Evolutionary conservation across 2,113 vertebrate genomes (phyloP), one percentile per base, ranked within the genome.

Genomic region (Electrona antarctica): DNA sequence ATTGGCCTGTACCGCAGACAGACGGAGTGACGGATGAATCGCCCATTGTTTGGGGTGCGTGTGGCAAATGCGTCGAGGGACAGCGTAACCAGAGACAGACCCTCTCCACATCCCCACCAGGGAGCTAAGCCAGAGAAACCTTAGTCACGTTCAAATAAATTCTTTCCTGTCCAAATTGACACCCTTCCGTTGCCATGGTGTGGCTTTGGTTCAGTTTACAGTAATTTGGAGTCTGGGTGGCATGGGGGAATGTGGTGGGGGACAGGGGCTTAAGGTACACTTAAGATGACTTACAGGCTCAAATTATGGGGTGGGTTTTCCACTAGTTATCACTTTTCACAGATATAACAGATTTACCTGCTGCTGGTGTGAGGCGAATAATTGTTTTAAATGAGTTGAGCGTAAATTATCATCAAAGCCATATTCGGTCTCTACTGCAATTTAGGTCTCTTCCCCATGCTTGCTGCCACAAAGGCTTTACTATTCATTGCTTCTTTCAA

Each of bases 101-200:
- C 77, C 64, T 80, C 76, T 85, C 81, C 76, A 85, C 83, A 86
- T 81, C 83, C 86, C 84, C 89, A 82, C 75, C 64, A 75, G 83
- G 83, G 78, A 89, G 75, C 71, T 64, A 60, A 83, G 80, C 72
- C 73, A 73, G 67, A 88, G 85, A 87, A 89, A 91, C 82, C 77
- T 52, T 71, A 91, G 82, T 88, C 84, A 88, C 63, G 67, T 83
- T 91, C 76, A 91, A 91, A 92, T 92, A 91, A 89, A 90, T 88
- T 79, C 74, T 85, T 91, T 89, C 87, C 88, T 85, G 73, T 88
- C 85, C 81, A 90, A 85, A 87, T 83, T 85, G 87, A 91, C 89
- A 90, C 85, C 84, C 86, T 87, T 87, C 78, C 80, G 79, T 87
- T 88, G 76, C 83, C 76, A 77, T 71, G 79, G 80, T 76, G 81